Percentiles rank a stretch among this genome's conserved stretches.
Evolutionary conservation across 2,888 invertebrate genomes (phyloP).

Genomic region (Lepidochitona cinerea): DNA sequence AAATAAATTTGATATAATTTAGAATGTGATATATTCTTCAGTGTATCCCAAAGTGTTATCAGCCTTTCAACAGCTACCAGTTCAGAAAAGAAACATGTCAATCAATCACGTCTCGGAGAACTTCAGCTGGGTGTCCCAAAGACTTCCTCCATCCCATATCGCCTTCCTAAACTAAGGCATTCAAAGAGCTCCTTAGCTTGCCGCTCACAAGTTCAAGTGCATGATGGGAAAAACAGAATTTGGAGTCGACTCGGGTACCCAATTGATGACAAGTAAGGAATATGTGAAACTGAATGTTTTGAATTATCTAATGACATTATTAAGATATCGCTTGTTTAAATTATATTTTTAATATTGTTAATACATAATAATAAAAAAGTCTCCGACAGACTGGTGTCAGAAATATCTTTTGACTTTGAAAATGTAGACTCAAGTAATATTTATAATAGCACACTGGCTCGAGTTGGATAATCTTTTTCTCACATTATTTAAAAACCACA

Average conservation of each 20-base stretch:
- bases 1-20: neutral
- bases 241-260: neutral
- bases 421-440: no score
- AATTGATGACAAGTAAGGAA: neutral
- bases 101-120: neutral
- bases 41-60: neutral
- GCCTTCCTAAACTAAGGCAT: neutral
- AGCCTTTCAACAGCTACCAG: neutral
- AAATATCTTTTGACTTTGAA: no score
- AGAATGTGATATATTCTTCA: neutral
- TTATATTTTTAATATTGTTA: no score
- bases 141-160: neutral
- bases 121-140: neutral
- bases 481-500: no score
- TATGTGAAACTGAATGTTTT: no score
- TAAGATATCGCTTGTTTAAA: no score
- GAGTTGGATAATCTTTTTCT: no score
- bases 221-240: neutral
- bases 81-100: neutral
- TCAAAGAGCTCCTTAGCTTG: neutral
- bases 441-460: no score
- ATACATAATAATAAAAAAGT: no score
- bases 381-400: no score
- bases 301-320: no score
- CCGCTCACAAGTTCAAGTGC: neutral